Percentiles rank a stretch among this genome's conserved stretches.
phyloP scores from a whole-genome alignment of 2,888 invertebrate species.

The Lepetodrilus schrolli region DNA sequence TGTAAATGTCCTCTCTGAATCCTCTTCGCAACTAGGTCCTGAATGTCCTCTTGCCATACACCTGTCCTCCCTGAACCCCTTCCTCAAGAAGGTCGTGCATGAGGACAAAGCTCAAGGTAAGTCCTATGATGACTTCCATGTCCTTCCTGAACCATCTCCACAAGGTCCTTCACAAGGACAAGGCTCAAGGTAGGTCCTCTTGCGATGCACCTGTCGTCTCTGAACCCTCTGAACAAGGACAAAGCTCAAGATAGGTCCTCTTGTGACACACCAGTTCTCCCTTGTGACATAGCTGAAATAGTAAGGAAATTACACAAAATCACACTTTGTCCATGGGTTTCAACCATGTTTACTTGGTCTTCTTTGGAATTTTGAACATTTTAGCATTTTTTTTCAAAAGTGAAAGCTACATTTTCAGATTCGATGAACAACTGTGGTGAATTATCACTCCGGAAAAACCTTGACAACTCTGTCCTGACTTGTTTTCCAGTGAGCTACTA shows the following conservation, averaged over 20 bases:
- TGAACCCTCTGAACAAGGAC: too few species aligned
- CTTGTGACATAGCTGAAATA: too few species aligned
- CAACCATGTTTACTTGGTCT: too few species aligned
- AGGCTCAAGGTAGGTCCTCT: conserved; percentile 40
- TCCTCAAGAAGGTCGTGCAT: conserved; percentile 41
- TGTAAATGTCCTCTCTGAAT: background rate
- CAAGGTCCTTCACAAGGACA: conserved; percentile 36
- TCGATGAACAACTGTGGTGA: too few species aligned
- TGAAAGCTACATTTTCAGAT: too few species aligned
- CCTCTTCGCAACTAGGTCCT: background rate
- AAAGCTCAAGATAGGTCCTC: too few species aligned
- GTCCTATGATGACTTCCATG: background rate
- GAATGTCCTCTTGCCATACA: conserved; percentile 26
- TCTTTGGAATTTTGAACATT: too few species aligned
- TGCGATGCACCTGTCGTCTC: background rate
- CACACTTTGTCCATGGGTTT: too few species aligned
- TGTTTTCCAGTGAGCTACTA: conserved; percentile 59
- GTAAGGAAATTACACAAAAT: too few species aligned
- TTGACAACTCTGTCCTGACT: too few species aligned
- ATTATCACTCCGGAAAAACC: too few species aligned
- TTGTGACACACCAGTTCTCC: conserved; percentile 46
- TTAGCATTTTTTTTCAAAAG: too few species aligned
- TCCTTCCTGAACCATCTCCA: background rate
- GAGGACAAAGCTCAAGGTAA: background rate
- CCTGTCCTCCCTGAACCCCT: conserved; percentile 55